A percentile compares a stretch with the other conserved stretches of the same genome.
Evolutionary conservation across 37 sponge, comb jelly and placozoan genomes (phyloP).

Genomic region (Ianthella basta): DNA sequence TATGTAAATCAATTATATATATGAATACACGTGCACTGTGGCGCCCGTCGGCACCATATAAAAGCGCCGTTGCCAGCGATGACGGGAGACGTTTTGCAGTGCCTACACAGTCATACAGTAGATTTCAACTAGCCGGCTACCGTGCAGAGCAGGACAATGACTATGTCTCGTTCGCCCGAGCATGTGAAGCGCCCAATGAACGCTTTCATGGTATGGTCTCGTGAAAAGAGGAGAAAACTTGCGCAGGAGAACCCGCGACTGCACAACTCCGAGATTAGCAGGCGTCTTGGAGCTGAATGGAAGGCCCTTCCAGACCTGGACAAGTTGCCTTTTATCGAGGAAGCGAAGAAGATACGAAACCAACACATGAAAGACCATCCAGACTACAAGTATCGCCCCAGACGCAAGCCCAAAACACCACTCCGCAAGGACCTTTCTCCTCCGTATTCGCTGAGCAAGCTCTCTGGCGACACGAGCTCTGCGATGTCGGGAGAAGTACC

Average conservation of each 20-base stretch:
- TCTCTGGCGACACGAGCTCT: too few relatives aligned
- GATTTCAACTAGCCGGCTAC: too few relatives aligned
- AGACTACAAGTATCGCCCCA: slow-evolving; percentile 96
- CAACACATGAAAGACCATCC: slow-evolving; percentile 97
- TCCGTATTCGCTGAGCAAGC: too few relatives aligned
- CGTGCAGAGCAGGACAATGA: slow-evolving; percentile 42
- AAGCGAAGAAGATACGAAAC: slow-evolving; percentile 92
- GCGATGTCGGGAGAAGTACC: too few relatives aligned
- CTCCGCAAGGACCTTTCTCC: slow-evolving; percentile 1
- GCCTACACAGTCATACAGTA: too few relatives aligned
- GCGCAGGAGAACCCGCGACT: slow-evolving; percentile 98
- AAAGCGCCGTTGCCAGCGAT: too few relatives aligned
- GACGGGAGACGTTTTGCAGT: too few relatives aligned
- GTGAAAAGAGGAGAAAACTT: slow-evolving; percentile 91
- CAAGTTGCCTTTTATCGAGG: slow-evolving; percentile 95
- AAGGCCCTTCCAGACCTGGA: slow-evolving; percentile 85
- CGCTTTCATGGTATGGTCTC: slow-evolving; percentile 99
- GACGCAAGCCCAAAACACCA: slow-evolving; percentile 68
- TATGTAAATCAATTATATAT: too few relatives aligned
- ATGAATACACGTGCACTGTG: too few relatives aligned
- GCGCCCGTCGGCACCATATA: too few relatives aligned
- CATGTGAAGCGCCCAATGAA: slow-evolving; percentile 99
- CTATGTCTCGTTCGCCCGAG: slow-evolving; percentile 66
- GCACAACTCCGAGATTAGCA: slow-evolving; percentile 99
- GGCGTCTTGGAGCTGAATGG: slow-evolving; percentile 96